Evolutionary conservation across 30 jellyfish, hydroid and myxozoan genomes (phyloP).

Genomic region (Aurelia sp.): DNA sequence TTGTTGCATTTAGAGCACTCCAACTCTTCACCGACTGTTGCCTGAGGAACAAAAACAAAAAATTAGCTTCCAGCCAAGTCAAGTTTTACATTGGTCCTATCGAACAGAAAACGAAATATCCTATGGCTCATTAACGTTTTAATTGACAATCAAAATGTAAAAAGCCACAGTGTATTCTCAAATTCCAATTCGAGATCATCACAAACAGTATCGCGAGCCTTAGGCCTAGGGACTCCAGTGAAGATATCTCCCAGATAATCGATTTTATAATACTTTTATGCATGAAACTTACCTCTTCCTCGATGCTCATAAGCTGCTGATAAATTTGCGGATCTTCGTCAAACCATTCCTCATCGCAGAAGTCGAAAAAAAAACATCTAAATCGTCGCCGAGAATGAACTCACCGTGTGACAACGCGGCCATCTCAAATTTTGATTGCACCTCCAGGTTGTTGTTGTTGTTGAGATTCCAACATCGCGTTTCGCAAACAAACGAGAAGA

Average conservation of each 20-base stretch:
- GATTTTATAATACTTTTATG: slow-evolving; percentile 11
- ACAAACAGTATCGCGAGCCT: not conserved
- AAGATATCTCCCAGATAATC: not conserved
- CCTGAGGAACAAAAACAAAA: slow-evolving; percentile 23
- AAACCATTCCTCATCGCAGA: slow-evolving; percentile 54
- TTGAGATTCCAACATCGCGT: slow-evolving; percentile 37
- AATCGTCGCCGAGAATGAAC: slow-evolving; percentile 50
- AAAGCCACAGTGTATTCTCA: too few species aligned
- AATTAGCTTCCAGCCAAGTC: not conserved
- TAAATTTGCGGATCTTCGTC: slow-evolving; percentile 43
- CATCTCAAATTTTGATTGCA: too few species aligned
- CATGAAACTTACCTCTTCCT: slow-evolving; percentile 34
- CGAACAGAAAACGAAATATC: too few species aligned
- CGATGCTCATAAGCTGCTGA: slow-evolving; percentile 45
- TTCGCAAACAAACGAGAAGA: slow-evolving; percentile 26
- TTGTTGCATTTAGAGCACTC: slow-evolving; percentile 37
- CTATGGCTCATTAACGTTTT: too few species aligned
- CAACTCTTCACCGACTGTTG: slow-evolving; percentile 13
- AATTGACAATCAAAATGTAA: too few species aligned
- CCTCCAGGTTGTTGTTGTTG: slow-evolving; percentile 61
- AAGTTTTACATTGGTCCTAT: not conserved
- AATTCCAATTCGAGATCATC: not conserved
- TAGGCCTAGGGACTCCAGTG: not conserved
- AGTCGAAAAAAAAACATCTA: slow-evolving; percentile 54
- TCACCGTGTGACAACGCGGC: too few species aligned